phyloP scores from a whole-genome alignment of 2,888 invertebrate genomes.

The Andrena haemorrhoa region DNA sequence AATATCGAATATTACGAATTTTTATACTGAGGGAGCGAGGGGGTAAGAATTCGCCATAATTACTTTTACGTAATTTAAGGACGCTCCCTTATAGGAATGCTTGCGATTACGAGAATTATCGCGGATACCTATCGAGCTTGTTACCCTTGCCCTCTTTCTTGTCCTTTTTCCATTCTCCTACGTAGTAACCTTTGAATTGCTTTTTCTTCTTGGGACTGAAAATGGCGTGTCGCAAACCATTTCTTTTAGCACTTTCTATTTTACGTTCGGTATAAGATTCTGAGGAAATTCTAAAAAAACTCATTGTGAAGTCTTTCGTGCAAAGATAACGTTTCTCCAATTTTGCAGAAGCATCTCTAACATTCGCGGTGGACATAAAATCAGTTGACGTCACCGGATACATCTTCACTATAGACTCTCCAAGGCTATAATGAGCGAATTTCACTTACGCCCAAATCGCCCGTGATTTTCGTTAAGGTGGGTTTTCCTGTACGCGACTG shows the following conservation, averaged over 20 bases:
- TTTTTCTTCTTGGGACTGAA: conserved; percentile 85
- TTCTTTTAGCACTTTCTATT: conserved; percentile 81
- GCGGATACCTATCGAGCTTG: conserved; percentile 65
- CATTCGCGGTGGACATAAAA: background rate
- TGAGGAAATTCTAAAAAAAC: conserved; percentile 85
- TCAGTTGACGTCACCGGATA: background rate
- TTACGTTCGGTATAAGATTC: conserved; percentile 78
- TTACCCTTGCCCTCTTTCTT: conserved; percentile 82
- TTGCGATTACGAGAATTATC: background rate
- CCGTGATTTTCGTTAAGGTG: too few relatives aligned
- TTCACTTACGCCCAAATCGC: too few relatives aligned
- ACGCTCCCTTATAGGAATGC: too few relatives aligned
- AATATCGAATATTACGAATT: too few relatives aligned
- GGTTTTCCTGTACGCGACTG: too few relatives aligned
- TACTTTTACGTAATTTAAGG: too few relatives aligned
- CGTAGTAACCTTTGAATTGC: conserved; percentile 83
- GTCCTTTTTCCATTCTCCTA: conserved; percentile 88
- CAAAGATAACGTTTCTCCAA: background rate
- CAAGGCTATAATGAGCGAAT: too few relatives aligned
- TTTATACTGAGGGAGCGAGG: too few relatives aligned
- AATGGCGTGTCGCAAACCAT: conserved; percentile 87
- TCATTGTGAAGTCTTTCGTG: conserved; percentile 72
- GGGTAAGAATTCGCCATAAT: too few relatives aligned
- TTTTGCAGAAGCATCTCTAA: background rate
- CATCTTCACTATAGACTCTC: background rate